These are phyloP conservation scores for Sebastes schlegelii DNA, from an alignment of 2,113 vertebrate genomes.

Conservation along the genomic window DNA sequence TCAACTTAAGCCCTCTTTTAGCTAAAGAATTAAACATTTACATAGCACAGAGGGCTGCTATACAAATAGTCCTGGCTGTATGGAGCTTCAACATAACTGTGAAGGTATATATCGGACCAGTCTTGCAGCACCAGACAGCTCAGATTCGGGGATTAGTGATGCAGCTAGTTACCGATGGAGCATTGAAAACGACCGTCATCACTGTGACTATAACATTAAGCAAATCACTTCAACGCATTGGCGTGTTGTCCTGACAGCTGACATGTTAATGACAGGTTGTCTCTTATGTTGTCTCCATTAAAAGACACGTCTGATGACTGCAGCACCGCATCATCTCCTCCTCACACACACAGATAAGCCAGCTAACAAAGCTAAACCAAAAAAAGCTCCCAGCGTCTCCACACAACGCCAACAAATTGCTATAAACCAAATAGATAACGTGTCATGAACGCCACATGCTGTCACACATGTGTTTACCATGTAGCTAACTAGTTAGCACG, in stretches of 20 bases:
- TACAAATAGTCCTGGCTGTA: not conserved
- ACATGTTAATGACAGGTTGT: slow-evolving; percentile 34
- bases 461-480: too few species aligned
- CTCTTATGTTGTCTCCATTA: slow-evolving; percentile 17
- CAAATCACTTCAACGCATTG: slow-evolving; percentile 3
- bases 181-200: slow-evolving; percentile 12
- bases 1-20: slow-evolving; percentile 8
- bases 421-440: too few species aligned
- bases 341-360: slow-evolving; percentile 36
- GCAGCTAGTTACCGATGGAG: slow-evolving; percentile 51
- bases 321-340: slow-evolving; percentile 58
- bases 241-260: slow-evolving; percentile 8
- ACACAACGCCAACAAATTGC: too few species aligned
- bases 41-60: not conserved
- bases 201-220: not conserved
- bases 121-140: slow-evolving; percentile 58
- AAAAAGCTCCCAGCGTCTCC: not conserved
- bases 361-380: slow-evolving; percentile 52
- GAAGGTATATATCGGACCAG: slow-evolving; percentile 40
- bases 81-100: slow-evolving; percentile 28
- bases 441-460: too few species aligned
- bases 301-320: slow-evolving; percentile 50
- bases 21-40: not conserved
- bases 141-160: slow-evolving; percentile 71
- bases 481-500: slow-evolving; percentile 8